phyloP scores from a whole-genome alignment of 2,888 invertebrate species.

The Hydrotaea cyrtoneurina region DNA sequence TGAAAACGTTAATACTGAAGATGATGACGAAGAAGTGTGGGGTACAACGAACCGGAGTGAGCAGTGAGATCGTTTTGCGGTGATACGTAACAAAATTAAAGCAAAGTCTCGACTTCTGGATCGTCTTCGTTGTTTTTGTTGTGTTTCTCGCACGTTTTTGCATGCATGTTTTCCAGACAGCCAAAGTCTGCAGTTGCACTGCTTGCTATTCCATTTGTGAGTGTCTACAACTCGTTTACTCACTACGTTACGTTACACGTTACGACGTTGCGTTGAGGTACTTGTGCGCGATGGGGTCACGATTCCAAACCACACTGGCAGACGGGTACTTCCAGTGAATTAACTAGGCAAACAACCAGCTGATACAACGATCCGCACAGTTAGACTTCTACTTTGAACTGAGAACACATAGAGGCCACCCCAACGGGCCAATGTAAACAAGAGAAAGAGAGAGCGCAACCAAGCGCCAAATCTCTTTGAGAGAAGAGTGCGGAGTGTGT shows the following conservation, averaged over 20 bases:
- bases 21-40: neutral
- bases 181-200: neutral
- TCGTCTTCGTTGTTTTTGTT: neutral
- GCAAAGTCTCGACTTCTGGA: neutral
- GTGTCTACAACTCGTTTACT: slow-evolving; percentile 26
- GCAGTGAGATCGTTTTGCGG: neutral
- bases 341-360: slow-evolving; percentile 67
- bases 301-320: slow-evolving; percentile 62
- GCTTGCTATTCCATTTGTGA: slow-evolving; percentile 7
- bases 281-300: slow-evolving; percentile 56
- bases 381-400: slow-evolving; percentile 24
- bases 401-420: slow-evolving; percentile 30
- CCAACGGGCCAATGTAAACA: slow-evolving; percentile 12
- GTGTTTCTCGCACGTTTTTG: neutral
- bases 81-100: neutral
- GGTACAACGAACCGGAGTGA: neutral
- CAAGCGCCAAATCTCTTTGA: slow-evolving; percentile 5
- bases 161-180: slow-evolving; percentile 13
- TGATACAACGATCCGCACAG: slow-evolving; percentile 60
- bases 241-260: neutral
- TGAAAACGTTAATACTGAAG: neutral
- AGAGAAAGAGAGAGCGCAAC: slow-evolving; percentile 30
- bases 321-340: slow-evolving; percentile 60
- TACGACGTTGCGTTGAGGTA: slow-evolving; percentile 28
- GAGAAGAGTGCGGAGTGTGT: slow-evolving; percentile 9